A percentile compares a stretch with the other conserved stretches of the same genome.
Conservation (phyloP, 2,888 invertebrate genomes). For the Eurytoma adleriae region DNA sequence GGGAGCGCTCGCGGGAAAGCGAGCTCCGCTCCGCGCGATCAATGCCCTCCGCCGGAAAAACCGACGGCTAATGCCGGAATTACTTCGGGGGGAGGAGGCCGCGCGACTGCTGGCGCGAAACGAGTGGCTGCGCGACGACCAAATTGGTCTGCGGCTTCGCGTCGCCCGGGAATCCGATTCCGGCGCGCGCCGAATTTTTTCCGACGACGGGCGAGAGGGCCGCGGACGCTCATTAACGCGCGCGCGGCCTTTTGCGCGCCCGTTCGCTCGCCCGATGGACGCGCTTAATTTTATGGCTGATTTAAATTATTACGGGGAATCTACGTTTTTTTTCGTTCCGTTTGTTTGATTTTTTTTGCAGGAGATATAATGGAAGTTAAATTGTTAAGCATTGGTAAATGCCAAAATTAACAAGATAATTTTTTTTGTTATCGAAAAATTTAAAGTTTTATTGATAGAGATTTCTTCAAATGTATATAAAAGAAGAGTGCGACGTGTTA, state of each 20-base stretch:
- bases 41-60: conserved; percentile 32
- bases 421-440: no score
- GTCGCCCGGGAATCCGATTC: conserved; percentile 38
- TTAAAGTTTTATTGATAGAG: no score
- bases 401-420: no score
- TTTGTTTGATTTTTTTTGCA: background rate
- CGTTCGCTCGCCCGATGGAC: background rate
- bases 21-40: conserved; percentile 8
- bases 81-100: conserved; percentile 2
- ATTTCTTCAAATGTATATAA: no score
- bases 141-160: conserved; percentile 18
- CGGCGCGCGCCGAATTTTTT: conserved; percentile 9
- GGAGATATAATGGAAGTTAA: no score
- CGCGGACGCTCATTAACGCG: background rate
- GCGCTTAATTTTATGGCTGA: conserved; percentile 4
- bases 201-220: background rate
- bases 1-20: background rate
- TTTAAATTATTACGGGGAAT: no score
- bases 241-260: background rate
- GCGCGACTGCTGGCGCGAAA: background rate
- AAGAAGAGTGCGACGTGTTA: no score
- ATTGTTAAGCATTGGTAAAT: no score
- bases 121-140: background rate
- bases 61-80: conserved; percentile 36
- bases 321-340: background rate